Conservation (phyloP, 2,113 vertebrate genomes). For the Tyto alba region DNA sequence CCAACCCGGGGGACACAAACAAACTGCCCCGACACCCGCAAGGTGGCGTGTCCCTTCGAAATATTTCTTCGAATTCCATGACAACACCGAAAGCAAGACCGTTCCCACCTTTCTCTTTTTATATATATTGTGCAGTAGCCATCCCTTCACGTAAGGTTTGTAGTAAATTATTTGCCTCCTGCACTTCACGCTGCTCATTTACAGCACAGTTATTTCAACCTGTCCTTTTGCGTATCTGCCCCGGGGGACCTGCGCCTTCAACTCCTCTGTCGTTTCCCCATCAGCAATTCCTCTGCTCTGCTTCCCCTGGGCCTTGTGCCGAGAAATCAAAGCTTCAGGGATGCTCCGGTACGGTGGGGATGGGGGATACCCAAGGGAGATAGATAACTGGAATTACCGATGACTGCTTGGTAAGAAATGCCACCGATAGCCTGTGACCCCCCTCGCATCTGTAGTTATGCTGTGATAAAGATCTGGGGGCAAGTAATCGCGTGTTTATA, state of each 20-base stretch:
- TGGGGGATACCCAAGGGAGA: too few relatives aligned
- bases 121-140: fast-evolving
- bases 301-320: fast-evolving
- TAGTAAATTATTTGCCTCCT: background rate
- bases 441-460: fast-evolving
- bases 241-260: background rate
- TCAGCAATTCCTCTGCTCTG: background rate
- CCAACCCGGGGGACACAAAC: too few relatives aligned
- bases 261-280: background rate
- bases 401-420: background rate
- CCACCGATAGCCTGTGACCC: background rate
- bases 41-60: background rate
- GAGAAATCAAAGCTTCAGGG: background rate
- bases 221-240: fast-evolving
- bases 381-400: background rate
- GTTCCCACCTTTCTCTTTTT: background rate
- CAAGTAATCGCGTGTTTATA: background rate
- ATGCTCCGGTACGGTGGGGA: background rate
- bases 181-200: too few relatives aligned
- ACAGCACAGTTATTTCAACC: background rate
- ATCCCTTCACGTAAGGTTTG: fast-evolving
- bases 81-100: background rate
- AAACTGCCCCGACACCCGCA: fast-evolving
- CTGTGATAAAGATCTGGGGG: background rate
- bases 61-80: background rate